Base-by-base conservation (phyloP, 2,888 invertebrate species). In the Chorisops tibialis region DNA sequence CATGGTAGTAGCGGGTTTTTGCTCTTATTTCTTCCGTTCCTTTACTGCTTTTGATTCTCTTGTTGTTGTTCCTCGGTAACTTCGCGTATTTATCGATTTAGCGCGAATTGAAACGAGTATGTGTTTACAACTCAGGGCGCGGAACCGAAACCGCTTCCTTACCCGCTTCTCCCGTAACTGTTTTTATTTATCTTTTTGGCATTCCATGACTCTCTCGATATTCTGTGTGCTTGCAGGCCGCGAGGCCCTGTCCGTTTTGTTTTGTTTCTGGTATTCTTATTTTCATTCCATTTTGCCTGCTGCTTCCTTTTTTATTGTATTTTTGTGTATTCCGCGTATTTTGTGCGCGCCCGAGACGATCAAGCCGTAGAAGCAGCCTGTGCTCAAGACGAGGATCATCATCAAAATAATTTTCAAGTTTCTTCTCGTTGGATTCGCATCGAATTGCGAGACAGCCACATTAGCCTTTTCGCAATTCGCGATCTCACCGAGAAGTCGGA, bases 121-220 rank as follows among this genome's bases (percentile, higher is more conserved):
- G 45, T 61, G 61, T 61, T 61, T 61, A 61, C 61, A 52, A 61
- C 43, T 61, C 45, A n/a, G n/a, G 30, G 30, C 30, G 9, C 30
- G n/a, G n/a, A 52, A 35, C 41, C 61, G 47, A 51, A 50, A 47
- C 52, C 43, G 22, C 50, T 41, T 51, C 51, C 51, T 35, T 51
- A 30, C 38, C 38, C 12, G 7, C 35, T 51, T 38, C 38, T 30
- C 22, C 39, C 60, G 51, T 61, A 61, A 61, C 52, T 61, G 45
- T 61, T 52, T 52, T 61, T 51, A 35, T 30, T 47, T 19, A 45
- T 54, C 51, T 52, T 61, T 61, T 52, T 52, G 52, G 51, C 61
- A 61, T 61, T 61, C 61, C 47, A 47, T 37, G 21, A n/a, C n/a
- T 18, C 35, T 21, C 19, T 18, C 11, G 30, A 37, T 58, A 11